Conservation (phyloP, 2,797 vertebrate species). For the Scarus forsteni region DNA sequence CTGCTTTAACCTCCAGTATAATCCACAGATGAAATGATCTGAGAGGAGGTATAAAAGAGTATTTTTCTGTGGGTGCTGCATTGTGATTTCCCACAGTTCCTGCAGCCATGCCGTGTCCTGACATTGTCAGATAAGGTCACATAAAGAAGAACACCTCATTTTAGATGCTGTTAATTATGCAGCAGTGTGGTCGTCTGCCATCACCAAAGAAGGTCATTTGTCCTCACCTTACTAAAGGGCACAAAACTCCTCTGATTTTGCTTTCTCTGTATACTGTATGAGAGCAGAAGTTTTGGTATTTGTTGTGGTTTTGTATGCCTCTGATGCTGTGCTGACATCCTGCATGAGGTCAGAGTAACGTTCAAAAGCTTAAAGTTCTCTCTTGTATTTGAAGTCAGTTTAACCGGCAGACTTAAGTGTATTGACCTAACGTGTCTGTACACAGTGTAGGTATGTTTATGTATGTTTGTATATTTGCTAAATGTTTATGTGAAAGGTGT, state of each 20-base stretch:
- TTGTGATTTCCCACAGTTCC: slow-evolving; percentile 51
- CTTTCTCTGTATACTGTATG: background rate
- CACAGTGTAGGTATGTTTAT: slow-evolving; percentile 32
- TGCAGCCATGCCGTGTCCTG: slow-evolving; percentile 47
- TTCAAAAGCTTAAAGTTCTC: slow-evolving; percentile 26
- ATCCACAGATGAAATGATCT: slow-evolving; percentile 31
- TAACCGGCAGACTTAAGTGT: slow-evolving; percentile 17
- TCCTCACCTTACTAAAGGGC: slow-evolving; percentile 44
- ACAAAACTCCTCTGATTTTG: slow-evolving; percentile 33
- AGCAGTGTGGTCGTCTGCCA: slow-evolving; percentile 66
- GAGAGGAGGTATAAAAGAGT: background rate
- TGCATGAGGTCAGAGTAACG: slow-evolving; percentile 45
- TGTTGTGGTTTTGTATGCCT: slow-evolving; percentile 43
- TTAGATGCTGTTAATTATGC: slow-evolving; percentile 82
- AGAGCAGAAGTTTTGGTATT: slow-evolving; percentile 19
- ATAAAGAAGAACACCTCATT: slow-evolving; percentile 74
- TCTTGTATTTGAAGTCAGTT: slow-evolving; percentile 41
- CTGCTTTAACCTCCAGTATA: too few relatives aligned
- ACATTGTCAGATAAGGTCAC: slow-evolving; percentile 79
- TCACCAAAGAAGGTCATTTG: slow-evolving; percentile 71
- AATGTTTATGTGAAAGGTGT: slow-evolving; percentile 53
- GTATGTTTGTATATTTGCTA: slow-evolving; percentile 58
- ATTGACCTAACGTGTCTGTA: slow-evolving; percentile 49
- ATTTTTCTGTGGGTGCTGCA: slow-evolving; percentile 15
- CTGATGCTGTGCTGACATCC: slow-evolving; percentile 45